A percentile compares a stretch with the other conserved stretches of the same genome.
Conservation (phyloP, 2,113 vertebrate species). For the Aphelocoma coerulescens region DNA sequence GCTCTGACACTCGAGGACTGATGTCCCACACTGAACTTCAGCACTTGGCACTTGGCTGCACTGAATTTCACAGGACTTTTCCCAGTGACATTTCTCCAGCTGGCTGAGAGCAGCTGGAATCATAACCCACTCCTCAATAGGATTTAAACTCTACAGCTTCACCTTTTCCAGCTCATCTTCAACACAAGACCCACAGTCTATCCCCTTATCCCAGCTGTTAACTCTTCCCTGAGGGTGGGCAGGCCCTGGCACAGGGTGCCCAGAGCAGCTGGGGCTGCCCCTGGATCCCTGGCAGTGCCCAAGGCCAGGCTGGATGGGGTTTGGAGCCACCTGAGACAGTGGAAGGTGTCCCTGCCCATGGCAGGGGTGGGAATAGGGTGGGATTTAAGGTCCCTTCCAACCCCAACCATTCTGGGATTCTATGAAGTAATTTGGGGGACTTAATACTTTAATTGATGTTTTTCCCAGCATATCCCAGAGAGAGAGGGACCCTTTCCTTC, state of each 20-base stretch:
- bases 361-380: background rate
- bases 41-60: background rate
- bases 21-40: background rate
- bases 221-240: background rate
- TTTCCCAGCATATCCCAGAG: background rate
- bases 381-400: fast-evolving
- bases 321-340: fast-evolving
- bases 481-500: background rate
- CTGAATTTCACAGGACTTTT: background rate
- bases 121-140: background rate
- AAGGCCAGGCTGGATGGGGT: background rate
- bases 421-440: background rate
- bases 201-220: background rate
- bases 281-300: background rate
- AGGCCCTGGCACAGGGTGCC: background rate
- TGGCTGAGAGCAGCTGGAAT: background rate
- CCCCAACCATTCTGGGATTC: background rate
- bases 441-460: background rate
- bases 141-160: background rate
- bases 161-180: background rate
- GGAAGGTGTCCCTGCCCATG: background rate
- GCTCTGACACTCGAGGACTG: background rate
- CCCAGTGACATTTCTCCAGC: background rate
- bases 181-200: background rate
- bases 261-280: background rate